These are phyloP conservation scores for Ferdinandea cuprea DNA, from an alignment of 2,888 invertebrate species.

Conservation along the genomic window DNA sequence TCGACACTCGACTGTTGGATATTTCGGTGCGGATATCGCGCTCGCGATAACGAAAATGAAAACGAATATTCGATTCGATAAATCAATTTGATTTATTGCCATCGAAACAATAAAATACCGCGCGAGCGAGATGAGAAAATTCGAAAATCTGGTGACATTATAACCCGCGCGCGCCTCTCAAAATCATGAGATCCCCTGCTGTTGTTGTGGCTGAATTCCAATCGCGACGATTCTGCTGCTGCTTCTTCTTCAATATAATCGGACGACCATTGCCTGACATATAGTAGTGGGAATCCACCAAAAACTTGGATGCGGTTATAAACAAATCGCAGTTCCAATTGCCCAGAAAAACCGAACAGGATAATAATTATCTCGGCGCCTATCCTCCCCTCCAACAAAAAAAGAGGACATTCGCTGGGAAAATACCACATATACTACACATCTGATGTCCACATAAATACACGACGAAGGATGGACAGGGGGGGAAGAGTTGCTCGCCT, in stretches of 20 bases:
- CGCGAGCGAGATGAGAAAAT: constrained; percentile 69
- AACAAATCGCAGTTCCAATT: constrained; percentile 72
- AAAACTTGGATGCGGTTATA: constrained; percentile 57
- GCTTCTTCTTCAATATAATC: constrained; percentile 49
- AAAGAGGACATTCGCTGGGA: constrained; percentile 48
- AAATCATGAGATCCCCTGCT: constrained; percentile 74
- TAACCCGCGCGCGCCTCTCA: constrained; percentile 67
- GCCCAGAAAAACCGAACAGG: constrained; percentile 73
- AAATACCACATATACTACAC: constrained; percentile 62
- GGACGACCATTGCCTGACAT: constrained; percentile 20
- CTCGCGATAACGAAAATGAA: constrained; percentile 72
- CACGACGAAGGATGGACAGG: constrained; percentile 22
- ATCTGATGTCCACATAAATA: constrained; percentile 69
- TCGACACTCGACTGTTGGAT: constrained; percentile 29
- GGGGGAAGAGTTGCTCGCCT: constrained; percentile 29
- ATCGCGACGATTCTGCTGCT: too few species aligned
- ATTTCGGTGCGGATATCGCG: constrained; percentile 64
- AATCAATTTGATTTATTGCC: constrained; percentile 74
- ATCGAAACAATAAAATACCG: constrained; percentile 72
- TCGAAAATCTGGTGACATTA: constrained; percentile 74
- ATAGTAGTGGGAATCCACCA: constrained; percentile 55
- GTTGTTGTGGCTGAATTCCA: constrained; percentile 28
- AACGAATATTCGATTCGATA: constrained; percentile 72
- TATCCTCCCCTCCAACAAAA: background rate
- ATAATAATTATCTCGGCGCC: constrained; percentile 69